Evolutionary conservation across 92 coral and sea anemone genomes (phyloP), one percentile per base, ranked within the genome.

Genomic region (Siderastrea siderea): DNA sequence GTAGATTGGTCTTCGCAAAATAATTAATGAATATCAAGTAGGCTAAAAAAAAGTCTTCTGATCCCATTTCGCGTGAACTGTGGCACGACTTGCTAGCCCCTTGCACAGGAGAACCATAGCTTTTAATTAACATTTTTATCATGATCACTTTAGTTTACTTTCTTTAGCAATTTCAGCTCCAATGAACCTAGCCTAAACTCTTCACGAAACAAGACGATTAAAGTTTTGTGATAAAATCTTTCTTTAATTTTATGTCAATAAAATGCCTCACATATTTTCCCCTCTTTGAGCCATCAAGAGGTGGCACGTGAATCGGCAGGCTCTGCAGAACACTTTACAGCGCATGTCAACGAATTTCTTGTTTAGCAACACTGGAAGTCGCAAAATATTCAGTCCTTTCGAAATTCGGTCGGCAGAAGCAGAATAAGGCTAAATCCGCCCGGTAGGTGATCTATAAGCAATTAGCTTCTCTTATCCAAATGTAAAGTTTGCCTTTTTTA

Each of bases 341-440:
- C 82, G 82, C 70, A 78, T 78, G 82, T 78, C 82, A 61, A 78
- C 55, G 54, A 78, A 59, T 59, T 11, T 61, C 70, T 47, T 59
- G 82, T 78, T 78, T 61, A 61, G 58, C 12, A 46, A 15, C 63
- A n/a, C 61, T 52, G 47, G 46, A 74, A 54, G 62, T 52, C 19
- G 53, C 38, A 17, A 0, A 71, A 1, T 1, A 14, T 73, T 50
- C 49, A 15, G 7, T 46, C 11, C 53, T 47, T 74, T 46, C 16
- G 1, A 9, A 74, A 74, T 55, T 48, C 9, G 61, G 62, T 16
- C 12, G 60, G 14, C 78, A 16, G 60, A 73, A 15, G 47, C 47
- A 12, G 43, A 2, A n/a, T 11, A 13, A 13, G 26, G 15, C 46
- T 5, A 9, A 50, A 74, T 15, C 50, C 62, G n/a, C 62, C 46